Evolutionary conservation across 2,888 invertebrate species (phyloP).

Genomic region (Melinaea menophilus): DNA sequence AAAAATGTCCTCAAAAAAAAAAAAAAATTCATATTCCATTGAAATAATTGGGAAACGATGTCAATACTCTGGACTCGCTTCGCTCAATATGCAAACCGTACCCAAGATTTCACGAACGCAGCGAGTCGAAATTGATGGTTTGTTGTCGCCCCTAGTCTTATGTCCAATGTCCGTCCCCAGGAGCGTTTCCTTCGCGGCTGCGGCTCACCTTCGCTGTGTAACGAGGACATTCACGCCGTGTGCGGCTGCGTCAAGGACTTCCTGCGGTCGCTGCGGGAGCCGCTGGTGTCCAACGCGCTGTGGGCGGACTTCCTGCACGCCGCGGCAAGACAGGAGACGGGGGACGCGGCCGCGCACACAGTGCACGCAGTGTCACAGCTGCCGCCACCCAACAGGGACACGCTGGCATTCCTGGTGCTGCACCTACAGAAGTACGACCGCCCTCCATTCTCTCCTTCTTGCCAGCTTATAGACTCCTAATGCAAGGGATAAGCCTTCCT

Average conservation of each 20-base stretch:
- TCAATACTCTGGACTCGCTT: too few relatives aligned
- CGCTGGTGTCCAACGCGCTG: conserved; percentile 88
- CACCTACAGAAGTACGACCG: conserved; percentile 87
- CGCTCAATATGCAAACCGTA: too few relatives aligned
- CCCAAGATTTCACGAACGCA: too few relatives aligned
- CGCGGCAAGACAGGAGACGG: conserved; percentile 74
- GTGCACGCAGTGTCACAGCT: conserved; percentile 88
- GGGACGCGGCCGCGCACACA: conserved; percentile 81
- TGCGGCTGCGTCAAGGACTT: conserved; percentile 98
- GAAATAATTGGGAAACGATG: too few relatives aligned
- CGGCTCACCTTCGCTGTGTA: conserved; percentile 86
- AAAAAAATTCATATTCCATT: too few relatives aligned
- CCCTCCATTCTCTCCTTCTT: too few relatives aligned
- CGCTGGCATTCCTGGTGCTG: conserved; percentile 93
- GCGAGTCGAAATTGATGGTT: too few relatives aligned
- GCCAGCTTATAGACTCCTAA: too few relatives aligned
- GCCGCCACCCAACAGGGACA: conserved; percentile 96
- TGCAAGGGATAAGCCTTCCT: too few relatives aligned
- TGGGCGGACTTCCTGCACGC: conserved; percentile 90
- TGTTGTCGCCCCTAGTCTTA: too few relatives aligned
- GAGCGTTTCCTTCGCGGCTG: conserved; percentile 92
- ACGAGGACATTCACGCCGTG: conserved; percentile 89
- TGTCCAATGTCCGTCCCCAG: conserved; percentile 42
- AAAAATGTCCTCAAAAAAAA: too few relatives aligned
- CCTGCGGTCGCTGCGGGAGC: conserved; percentile 91